Conservation (phyloP, 2,797 vertebrate genomes). For the Sternotherus odoratus region DNA sequence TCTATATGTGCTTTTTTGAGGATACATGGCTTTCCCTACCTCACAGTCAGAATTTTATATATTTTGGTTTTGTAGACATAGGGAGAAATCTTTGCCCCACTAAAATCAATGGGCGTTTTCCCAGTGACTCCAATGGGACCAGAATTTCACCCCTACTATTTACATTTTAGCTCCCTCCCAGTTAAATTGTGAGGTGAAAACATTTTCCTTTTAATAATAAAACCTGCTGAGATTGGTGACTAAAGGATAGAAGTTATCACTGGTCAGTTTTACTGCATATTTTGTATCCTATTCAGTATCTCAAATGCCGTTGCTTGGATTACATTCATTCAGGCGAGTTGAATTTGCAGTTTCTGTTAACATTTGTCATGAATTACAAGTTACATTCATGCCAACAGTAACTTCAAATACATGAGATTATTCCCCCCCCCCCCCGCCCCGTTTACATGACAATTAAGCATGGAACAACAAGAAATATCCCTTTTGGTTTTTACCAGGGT, state of each 20-base stretch:
- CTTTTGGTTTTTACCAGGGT: not conserved
- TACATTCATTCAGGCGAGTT: conserved; percentile 18
- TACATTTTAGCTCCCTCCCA: fast-evolving
- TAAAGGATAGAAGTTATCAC: not conserved
- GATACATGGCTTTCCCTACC: not conserved
- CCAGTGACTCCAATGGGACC: not conserved
- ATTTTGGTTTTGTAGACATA: not conserved
- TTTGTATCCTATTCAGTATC: not conserved
- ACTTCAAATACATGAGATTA: not conserved
- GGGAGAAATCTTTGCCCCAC: not conserved
- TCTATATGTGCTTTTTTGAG: not conserved
- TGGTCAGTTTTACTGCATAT: not conserved
- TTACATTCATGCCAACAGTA: not conserved
- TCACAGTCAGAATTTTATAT: not conserved
- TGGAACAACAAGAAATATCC: not conserved
- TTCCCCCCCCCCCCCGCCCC: not conserved
- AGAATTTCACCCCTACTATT: fast-evolving
- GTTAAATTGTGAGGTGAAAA: not conserved
- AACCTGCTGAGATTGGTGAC: not conserved
- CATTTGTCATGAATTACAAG: not conserved
- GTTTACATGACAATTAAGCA: not conserved
- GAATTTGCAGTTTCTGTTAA: not conserved
- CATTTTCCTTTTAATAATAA: not conserved
- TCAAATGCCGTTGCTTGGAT: not conserved
- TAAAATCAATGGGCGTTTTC: not conserved